Percentiles rank a stretch among this genome's conserved stretches.
These are phyloP conservation scores for Pedetes capensis DNA, from an alignment of 2,113 vertebrate genomes.

Conservation along the genomic window DNA sequence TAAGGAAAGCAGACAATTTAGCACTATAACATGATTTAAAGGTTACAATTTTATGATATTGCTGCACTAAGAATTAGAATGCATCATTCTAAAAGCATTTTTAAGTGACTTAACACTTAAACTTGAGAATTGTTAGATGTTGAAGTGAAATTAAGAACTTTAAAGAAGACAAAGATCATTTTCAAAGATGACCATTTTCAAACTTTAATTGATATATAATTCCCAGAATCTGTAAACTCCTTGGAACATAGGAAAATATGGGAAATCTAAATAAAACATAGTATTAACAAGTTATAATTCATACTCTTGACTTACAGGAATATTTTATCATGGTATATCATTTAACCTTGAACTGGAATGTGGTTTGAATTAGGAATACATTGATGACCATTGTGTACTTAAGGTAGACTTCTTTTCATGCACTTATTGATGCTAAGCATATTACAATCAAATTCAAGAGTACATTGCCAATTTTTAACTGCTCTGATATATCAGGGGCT, in stretches of 20 bases:
- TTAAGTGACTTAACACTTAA: background rate
- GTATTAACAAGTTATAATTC: background rate
- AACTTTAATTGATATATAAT: background rate
- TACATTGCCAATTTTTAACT: background rate
- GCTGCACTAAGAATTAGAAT: background rate
- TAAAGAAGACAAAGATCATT: background rate
- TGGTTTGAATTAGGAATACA: background rate
- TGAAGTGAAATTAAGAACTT: background rate
- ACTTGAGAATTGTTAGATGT: background rate
- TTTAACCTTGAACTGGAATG: background rate
- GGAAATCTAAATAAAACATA: background rate
- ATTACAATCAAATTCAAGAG: background rate
- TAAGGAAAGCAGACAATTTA: background rate
- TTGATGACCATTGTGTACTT: background rate
- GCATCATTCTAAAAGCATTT: background rate
- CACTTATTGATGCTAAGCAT: background rate
- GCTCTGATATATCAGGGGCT: background rate
- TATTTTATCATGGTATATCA: background rate
- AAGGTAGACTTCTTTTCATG: background rate
- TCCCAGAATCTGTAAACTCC: background rate
- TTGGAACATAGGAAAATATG: background rate
- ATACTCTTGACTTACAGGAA: background rate
- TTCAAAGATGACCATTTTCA: background rate
- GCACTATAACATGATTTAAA: background rate
- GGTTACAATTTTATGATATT: background rate